Evolutionary conservation across 2,888 invertebrate species (phyloP), one percentile per base, ranked within the genome.

Genomic region (Diabrotica balteata): DNA sequence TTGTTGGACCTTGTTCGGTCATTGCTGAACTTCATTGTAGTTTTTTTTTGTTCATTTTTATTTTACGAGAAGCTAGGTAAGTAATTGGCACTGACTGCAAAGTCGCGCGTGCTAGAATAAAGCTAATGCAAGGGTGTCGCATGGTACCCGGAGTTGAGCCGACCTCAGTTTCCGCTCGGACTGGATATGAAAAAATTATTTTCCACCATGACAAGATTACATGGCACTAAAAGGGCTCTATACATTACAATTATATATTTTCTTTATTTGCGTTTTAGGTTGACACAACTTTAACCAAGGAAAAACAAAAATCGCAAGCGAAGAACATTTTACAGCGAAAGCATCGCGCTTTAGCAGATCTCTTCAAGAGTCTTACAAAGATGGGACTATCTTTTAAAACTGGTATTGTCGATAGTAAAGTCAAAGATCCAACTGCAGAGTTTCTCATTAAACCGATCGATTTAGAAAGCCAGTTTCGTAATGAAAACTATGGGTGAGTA

Each of bases 261-360:
- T 54, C 79, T 32, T 32, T 32, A 2, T 1, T 32, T 32, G 4
- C 32, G 32, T 32, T 78, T 62, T 72, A 89, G 89, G 85, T 90
- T 8, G 88, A 90, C 72, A 78, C 85, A 55, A 81, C 86, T 9
- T 79, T 89, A 3, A 86, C 90, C 0, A 90, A 92, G 78, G 86
- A 88, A 0, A 93, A 93, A 77, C 94, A 94, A 81, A 91, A 90
- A 70, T 89, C 93, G 0, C 90, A 91, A 81, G 92, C 92, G 0
- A 94, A 94, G 79, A 90, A 90, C 80, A 91, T 95, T 60, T 86
- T 95, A 5, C 92, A 93, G 77, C 93, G 93, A 78, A 97, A 96
- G 82, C 90, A 93, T 45, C 91, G 94, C 84, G 91, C 93, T 0
- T 84, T 98, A 1, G 89, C 94, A 0, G 95, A 96, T 83, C 86